Percentiles rank a stretch among this genome's conserved stretches.
Evolutionary conservation across 2,888 invertebrate genomes (phyloP).

Genomic region (Hirtodrosophila trivittata): DNA sequence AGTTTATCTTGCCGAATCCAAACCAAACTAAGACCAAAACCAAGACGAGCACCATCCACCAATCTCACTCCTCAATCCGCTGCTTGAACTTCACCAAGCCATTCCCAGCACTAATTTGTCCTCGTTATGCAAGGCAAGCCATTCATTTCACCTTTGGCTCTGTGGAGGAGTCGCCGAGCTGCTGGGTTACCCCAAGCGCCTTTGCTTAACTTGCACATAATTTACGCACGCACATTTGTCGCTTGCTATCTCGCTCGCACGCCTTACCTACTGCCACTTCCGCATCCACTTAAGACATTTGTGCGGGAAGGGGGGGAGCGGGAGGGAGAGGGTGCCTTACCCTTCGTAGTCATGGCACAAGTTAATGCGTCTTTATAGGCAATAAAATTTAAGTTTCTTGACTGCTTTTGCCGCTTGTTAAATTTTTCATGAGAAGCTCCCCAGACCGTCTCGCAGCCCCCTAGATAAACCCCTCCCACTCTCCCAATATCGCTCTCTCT

Average conservation of each 20-base stretch:
- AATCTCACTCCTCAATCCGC: background rate
- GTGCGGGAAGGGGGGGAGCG: background rate
- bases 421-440: constrained; percentile 68
- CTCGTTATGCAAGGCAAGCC: constrained; percentile 61
- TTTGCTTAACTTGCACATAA: constrained; percentile 54
- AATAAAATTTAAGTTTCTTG: constrained; percentile 78
- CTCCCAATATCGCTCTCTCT: background rate
- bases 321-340: background rate
- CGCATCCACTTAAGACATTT: constrained; percentile 33
- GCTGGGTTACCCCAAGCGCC: constrained; percentile 1
- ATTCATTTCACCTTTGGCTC: constrained; percentile 44
- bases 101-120: constrained; percentile 57
- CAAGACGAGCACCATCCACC: no score
- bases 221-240: constrained; percentile 72
- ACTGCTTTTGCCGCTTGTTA: constrained; percentile 56
- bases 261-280: constrained; percentile 19
- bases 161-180: constrained; percentile 18
- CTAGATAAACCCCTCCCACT: no score
- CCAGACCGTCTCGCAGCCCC: constrained; percentile 31
- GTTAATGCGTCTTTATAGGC: constrained; percentile 80
- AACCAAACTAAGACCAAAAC: background rate
- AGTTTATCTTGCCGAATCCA: constrained; percentile 50
- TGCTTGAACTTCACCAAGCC: background rate
- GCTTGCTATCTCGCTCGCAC: constrained; percentile 55
- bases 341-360: constrained; percentile 48